phyloP scores from a whole-genome alignment of 2,797 vertebrate species.

The Cirrhinus molitorella region DNA sequence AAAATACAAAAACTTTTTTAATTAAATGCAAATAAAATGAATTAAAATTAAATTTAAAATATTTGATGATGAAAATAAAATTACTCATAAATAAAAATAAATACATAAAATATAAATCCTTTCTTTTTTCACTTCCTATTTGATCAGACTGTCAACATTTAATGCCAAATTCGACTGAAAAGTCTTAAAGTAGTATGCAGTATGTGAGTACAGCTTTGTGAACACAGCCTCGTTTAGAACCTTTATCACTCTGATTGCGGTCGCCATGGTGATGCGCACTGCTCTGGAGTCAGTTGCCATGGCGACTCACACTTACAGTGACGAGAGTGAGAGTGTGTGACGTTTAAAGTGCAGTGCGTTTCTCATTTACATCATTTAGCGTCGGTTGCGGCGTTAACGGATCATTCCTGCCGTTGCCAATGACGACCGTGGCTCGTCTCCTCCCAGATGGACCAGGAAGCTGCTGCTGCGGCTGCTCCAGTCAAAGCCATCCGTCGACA shows the following conservation, averaged over 20 bases:
- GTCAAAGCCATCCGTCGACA: conserved; percentile 87
- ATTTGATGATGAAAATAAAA: too few species aligned
- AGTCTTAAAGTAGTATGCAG: background rate
- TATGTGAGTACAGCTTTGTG: background rate
- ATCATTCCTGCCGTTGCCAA: conserved; percentile 80
- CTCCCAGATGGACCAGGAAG: conserved; percentile 84
- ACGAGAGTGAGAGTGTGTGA: background rate
- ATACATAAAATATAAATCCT: too few species aligned
- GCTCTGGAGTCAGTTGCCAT: background rate
- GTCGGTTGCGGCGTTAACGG: conserved; percentile 69
- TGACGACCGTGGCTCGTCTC: conserved; percentile 77
- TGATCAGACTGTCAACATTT: background rate
- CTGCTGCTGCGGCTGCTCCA: conserved; percentile 88
- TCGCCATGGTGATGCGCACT: background rate
- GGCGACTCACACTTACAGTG: background rate
- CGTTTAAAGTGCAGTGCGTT: conserved; percentile 31
- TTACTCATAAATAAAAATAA: too few species aligned
- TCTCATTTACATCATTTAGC: background rate
- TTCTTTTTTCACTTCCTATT: background rate
- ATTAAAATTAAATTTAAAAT: too few species aligned
- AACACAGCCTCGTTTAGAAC: background rate
- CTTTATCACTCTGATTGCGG: background rate
- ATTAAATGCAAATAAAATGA: too few species aligned
- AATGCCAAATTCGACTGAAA: background rate
- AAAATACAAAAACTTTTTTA: too few species aligned